Evolutionary conservation across 2,113 vertebrate species (phyloP).

Genomic region (human (Homo sapiens)): GRCh38 chr1:246012501-246013000

Average conservation of each 20-base stretch:
- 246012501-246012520: constrained; percentile 53
- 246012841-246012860: constrained; percentile 44
- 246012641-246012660: accelerated
- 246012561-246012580: not conserved
- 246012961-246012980: constrained; percentile 48
- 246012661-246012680: not conserved
- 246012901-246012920: not conserved
- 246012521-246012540: constrained; percentile 34
- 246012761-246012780: constrained; percentile 21
- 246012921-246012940: constrained; percentile 51
- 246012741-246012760: constrained; percentile 47
- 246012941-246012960: constrained; percentile 50
- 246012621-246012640: not conserved
- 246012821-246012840: not conserved
- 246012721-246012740: constrained; percentile 52
- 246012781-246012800: accelerated
- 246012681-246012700: not conserved
- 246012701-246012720: not conserved
- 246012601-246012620: not conserved
- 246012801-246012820: not conserved
- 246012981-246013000: constrained; percentile 49
- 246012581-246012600: not conserved
- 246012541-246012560: not conserved
- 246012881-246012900: constrained; percentile 49
- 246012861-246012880: constrained; percentile 51